Evolutionary conservation across 2,113 vertebrate species (phyloP), one percentile per base, ranked within the genome.

Genomic region (Psettodes erumei): DNA sequence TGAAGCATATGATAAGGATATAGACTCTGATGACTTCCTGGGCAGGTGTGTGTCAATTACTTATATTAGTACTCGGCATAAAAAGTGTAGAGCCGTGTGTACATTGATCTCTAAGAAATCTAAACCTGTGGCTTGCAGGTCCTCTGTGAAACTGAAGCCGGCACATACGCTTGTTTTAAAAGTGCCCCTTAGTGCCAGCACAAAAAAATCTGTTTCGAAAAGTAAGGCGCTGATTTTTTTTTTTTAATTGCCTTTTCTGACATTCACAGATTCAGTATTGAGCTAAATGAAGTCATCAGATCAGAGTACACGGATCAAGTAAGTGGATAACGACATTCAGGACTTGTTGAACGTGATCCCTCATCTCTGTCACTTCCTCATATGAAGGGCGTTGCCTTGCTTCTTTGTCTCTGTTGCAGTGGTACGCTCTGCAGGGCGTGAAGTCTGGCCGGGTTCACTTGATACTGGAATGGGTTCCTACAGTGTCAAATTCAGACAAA

Each of bases 21-120:
- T 98, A 15, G 96, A 97, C 75, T 93, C 94, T 60, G 96, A 98
- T 37, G 96, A 98, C 83, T 96, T 96, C 89, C 88, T 98, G 9
- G 96, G 96, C 82, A 94, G 96, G 96, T 98, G 81, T 81, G 91
- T 82, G 19, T 55, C 6, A 62, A 4, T 81, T 23, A 67, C 59
- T 27, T 69, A 2, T 42, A 43, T 19, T 21, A 30, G 6, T 27
- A 2, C n/a, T 63, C 21, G 6, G 37, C 21, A 50, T 9, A 47
- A 63, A 30, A 27, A 38, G 3, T 23, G 6, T 15, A 18, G 16
- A 32, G 18, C 42, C 43, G 21, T n/a, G 2, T 43, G n/a, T 4
- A 30, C 43, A 6, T 23, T 79, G 40, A 48, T 51, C 45, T 56
- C 42, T 71, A 37, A 38, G 8, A 30, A 27, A 12, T n/a, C n/a